phyloP scores from a whole-genome alignment of 2,113 vertebrate genomes.

The Pongo abelii region DNA sequence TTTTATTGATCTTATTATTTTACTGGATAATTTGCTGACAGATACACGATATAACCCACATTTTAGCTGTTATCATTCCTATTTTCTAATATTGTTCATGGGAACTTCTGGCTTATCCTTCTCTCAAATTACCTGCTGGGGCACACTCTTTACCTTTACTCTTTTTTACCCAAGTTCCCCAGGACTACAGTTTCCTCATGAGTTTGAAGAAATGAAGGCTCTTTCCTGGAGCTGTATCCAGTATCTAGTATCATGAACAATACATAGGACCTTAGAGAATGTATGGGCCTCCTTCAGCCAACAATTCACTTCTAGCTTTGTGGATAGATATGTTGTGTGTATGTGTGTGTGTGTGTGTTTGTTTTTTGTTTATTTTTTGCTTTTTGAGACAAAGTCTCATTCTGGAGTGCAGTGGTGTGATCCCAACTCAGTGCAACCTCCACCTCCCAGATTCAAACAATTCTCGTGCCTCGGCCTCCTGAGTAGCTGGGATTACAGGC shows the following conservation, averaged over 20 bases:
- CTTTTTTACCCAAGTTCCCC: background rate
- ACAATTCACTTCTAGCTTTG: rapidly evolving
- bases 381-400: too few relatives aligned
- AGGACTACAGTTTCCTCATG: background rate
- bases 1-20: background rate
- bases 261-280: background rate
- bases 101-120: background rate
- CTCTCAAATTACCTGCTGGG: background rate
- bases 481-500: too few relatives aligned
- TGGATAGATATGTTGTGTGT: too few relatives aligned
- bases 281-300: background rate
- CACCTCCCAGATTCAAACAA: too few relatives aligned
- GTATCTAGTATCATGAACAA: too few relatives aligned
- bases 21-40: background rate
- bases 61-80: too few relatives aligned
- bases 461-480: too few relatives aligned
- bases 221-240: rapidly evolving
- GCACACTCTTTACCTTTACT: background rate
- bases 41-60: rapidly evolving
- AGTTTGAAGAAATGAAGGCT: background rate
- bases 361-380: too few relatives aligned
- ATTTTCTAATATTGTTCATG: background rate
- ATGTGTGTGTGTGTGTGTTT: too few relatives aligned
- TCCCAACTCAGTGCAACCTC: too few relatives aligned
- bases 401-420: too few relatives aligned